Conservation (phyloP, 2,888 invertebrate species). For the Platycnemis pennipes region DNA sequence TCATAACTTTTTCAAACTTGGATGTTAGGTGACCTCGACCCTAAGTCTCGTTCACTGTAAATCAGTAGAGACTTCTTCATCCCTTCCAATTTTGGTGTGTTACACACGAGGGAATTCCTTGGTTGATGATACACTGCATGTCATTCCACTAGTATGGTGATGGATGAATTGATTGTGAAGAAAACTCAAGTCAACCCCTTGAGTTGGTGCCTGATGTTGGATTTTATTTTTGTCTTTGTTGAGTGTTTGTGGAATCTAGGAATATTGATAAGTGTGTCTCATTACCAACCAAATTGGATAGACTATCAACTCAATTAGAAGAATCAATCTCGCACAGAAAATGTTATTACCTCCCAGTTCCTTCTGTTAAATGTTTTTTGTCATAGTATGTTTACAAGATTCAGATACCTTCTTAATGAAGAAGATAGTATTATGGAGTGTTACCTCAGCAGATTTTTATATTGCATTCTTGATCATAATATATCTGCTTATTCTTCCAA, state of each 20-base stretch:
- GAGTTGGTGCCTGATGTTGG: background rate
- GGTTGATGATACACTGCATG: slow-evolving; percentile 13
- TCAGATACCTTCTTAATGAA: background rate
- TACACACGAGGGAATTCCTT: background rate
- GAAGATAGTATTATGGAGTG: background rate
- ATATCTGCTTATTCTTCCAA: background rate
- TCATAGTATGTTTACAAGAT: background rate
- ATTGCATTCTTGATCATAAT: background rate
- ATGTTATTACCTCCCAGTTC: background rate
- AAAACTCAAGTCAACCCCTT: background rate
- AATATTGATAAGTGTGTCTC: background rate
- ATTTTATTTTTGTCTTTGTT: slow-evolving; percentile 5
- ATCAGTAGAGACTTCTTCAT: background rate
- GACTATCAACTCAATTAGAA: background rate
- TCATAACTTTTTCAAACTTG: background rate
- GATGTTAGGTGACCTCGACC: slow-evolving; percentile 56
- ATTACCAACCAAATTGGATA: background rate
- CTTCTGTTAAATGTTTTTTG: background rate
- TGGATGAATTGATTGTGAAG: background rate
- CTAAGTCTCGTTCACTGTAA: background rate
- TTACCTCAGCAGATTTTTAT: background rate
- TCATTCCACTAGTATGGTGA: background rate
- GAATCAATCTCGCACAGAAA: background rate
- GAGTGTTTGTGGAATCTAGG: background rate
- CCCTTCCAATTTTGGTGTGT: slow-evolving; percentile 20